Evolutionary conservation across 2,113 vertebrate genomes (phyloP).

Genomic region (Bombycilla garrulus): DNA sequence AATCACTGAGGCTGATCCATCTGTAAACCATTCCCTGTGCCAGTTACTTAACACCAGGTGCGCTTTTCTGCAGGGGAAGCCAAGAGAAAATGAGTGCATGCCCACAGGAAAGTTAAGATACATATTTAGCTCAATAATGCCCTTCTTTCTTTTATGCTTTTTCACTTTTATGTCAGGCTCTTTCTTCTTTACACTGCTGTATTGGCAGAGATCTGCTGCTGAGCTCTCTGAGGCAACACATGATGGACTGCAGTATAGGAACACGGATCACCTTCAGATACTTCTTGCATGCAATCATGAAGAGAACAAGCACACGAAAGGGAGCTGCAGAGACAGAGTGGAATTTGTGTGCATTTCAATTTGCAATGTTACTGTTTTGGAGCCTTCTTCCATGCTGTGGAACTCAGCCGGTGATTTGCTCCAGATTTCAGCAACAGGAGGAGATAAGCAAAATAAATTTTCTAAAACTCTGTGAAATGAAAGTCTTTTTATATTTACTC

Average conservation of each 20-base stretch:
- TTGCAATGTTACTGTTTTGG: not conserved
- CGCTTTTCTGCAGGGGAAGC: slow-evolving; percentile 45
- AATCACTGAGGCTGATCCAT: slow-evolving; percentile 47
- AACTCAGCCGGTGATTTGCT: not conserved
- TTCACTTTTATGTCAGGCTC: slow-evolving; percentile 16
- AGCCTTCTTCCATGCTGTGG: not conserved
- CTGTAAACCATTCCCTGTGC: slow-evolving; percentile 62
- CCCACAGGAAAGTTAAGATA: slow-evolving; percentile 12
- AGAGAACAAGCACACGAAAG: not conserved
- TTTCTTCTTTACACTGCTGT: not conserved
- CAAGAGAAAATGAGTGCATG: slow-evolving; percentile 47
- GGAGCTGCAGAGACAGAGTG: not conserved
- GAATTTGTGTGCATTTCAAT: not conserved
- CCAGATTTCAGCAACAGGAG: not conserved
- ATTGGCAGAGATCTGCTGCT: not conserved
- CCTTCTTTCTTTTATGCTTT: slow-evolving; percentile 33
- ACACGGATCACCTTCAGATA: not conserved
- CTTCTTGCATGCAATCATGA: not conserved
- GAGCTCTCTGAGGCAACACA: not conserved
- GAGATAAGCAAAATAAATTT: not conserved
- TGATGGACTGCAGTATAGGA: not conserved
- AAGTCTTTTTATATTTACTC: not conserved
- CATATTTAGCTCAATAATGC: slow-evolving; percentile 39
- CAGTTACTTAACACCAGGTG: slow-evolving; percentile 67
- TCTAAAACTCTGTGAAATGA: not conserved